phyloP scores from a whole-genome alignment of 2,113 vertebrate genomes.

The Glaucidium brasilianum region DNA sequence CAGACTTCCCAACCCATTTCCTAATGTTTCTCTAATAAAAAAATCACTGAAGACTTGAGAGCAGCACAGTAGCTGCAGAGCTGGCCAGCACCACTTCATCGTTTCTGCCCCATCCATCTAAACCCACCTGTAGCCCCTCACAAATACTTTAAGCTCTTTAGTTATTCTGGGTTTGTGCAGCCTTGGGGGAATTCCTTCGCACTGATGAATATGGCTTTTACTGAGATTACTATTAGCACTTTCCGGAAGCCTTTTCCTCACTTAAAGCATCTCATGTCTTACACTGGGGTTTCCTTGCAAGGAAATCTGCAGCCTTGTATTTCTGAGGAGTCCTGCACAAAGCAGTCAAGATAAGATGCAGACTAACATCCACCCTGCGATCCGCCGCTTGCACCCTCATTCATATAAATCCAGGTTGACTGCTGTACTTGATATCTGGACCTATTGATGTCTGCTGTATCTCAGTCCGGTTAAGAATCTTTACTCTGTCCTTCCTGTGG shows the following conservation, averaged over 20 bases:
- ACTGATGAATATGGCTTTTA: not conserved
- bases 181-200: not conserved
- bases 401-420: not conserved
- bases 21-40: not conserved
- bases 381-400: not conserved
- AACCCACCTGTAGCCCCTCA: not conserved
- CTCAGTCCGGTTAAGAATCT: not conserved
- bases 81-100: not conserved
- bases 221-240: not conserved
- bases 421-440: not conserved
- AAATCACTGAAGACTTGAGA: not conserved
- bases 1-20: not conserved
- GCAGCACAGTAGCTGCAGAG: not conserved
- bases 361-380: not conserved
- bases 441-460: not conserved
- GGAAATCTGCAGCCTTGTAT: not conserved
- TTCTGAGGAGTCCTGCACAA: not conserved
- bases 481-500: not conserved
- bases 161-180: not conserved
- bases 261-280: not conserved
- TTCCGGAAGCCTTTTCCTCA: not conserved
- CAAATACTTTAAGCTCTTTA: not conserved
- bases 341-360: not conserved
- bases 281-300: not conserved
- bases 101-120: not conserved